Evolutionary conservation across 2,797 vertebrate genomes (phyloP).

Genomic region (Pelodytes ibericus): DNA sequence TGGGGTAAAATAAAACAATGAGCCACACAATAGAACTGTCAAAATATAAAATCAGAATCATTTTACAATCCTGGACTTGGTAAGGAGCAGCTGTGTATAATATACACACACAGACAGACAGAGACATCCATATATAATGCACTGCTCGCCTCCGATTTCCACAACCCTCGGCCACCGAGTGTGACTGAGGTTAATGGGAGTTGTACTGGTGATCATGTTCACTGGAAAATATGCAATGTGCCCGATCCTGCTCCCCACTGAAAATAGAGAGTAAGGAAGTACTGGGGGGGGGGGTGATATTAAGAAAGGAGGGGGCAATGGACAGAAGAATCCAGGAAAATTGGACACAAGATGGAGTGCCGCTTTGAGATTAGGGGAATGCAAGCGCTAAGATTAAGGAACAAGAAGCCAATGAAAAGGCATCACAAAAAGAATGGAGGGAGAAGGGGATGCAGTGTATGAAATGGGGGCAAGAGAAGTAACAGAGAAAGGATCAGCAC

Average conservation of each 20-base stretch:
- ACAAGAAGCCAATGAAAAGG: not conserved
- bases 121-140: too few species aligned
- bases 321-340: not conserved
- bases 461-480: not conserved
- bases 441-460: not conserved
- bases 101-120: too few species aligned
- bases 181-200: too few species aligned
- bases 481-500: not conserved
- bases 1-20: not conserved
- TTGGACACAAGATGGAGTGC: not conserved
- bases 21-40: not conserved
- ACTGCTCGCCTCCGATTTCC: too few species aligned
- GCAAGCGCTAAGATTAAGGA: not conserved
- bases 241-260: too few species aligned
- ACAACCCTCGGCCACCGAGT: too few species aligned
- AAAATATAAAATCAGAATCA: not conserved
- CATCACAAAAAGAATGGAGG: not conserved
- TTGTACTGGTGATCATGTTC: too few species aligned
- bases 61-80: not conserved
- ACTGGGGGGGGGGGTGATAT: not conserved
- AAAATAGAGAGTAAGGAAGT: slow-evolving; percentile 4
- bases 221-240: too few species aligned
- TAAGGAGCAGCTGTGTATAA: too few species aligned
- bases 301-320: not conserved
- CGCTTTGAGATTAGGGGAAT: not conserved